Evolutionary conservation across 2,888 invertebrate species (phyloP), one percentile per base, ranked within the genome.

Genomic region (Pseudolycoriella hygida): DNA sequence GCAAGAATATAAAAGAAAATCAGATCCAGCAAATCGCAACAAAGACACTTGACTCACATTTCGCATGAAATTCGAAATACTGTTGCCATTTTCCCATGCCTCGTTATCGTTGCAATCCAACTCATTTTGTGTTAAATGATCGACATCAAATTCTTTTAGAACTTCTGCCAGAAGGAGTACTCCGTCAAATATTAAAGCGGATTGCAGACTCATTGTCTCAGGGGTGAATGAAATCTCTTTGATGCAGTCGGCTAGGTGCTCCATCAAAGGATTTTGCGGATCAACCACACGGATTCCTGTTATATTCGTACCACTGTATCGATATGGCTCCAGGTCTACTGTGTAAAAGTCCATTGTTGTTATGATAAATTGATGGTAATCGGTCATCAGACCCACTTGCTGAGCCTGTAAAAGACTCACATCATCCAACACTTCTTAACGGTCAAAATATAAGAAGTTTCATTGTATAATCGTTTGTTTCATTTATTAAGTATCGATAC

Each of bases 321-420:
- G 78, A 57, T 77, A 88, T 1, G 81, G 76, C 41, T 78, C 77
- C 54, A 87, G 67, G 55, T 90, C 79, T 32, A 89, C 66, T 0
- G 82, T 85, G 55, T 87, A 83, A 51, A 89, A 71, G 60, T 89
- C 88, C 62, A 88, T 68, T 52, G 80, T 77, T 48, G 84, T 82
- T 44, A 90, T 74, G 42, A 92, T 70, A 53, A 81, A 84, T 55
- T 77, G 78, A 56, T 86, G 79, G 11, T 76, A 71, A 53, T 82
- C 78, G 10, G 83, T 84, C 71, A 90, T 75, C 54, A 92, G 68
- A 2, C 89, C 89, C 45, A 90, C 80, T 72, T 89, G 86, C 62
- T 85, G 82, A 0, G 86, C 82, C 68, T 87, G n/a, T n/a, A n/a
- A n/a, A n/a, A n/a, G n/a, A n/a, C n/a, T n/a, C n/a, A n/a, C n/a